These are phyloP conservation scores for Cephalotes varians DNA, from an alignment of 2,888 invertebrate genomes.

Conservation along the genomic window DNA sequence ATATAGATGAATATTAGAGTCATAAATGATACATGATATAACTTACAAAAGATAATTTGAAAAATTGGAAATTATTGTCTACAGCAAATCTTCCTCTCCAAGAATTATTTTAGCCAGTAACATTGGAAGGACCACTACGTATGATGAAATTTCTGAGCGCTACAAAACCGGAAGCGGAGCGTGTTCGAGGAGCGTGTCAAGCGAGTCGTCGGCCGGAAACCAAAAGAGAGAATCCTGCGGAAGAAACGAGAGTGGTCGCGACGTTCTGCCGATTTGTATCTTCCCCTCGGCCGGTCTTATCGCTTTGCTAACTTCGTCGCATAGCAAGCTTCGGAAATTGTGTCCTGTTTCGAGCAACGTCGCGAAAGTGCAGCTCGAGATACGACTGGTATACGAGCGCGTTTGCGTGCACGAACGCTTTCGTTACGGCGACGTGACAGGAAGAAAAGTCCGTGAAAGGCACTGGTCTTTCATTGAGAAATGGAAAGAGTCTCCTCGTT, in stretches of 20 bases:
- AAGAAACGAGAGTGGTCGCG: not conserved
- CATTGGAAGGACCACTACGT: not conserved
- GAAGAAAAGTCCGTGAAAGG: conserved; percentile 42
- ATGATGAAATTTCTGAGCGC: conserved; percentile 6
- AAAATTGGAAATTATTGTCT: not conserved
- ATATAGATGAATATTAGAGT: not conserved
- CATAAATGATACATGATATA: not conserved
- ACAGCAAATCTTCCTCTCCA: not conserved
- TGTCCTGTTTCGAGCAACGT: not conserved
- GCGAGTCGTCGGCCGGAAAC: conserved; percentile 3
- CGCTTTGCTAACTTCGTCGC: not conserved
- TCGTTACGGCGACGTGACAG: conserved; percentile 8
- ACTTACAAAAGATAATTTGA: not conserved
- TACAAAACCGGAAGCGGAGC: conserved; percentile 29
- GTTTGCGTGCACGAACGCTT: conserved; percentile 11
- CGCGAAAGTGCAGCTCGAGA: conserved; percentile 22
- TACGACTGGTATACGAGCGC: not conserved
- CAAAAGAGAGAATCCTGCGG: not conserved
- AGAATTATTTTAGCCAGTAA: not conserved
- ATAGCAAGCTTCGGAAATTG: conserved; percentile 11
- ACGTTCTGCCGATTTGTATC: conserved; percentile 11
- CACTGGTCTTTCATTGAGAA: conserved; percentile 22
- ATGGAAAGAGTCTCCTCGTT: conserved; percentile 13
- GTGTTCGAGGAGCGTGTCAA: conserved; percentile 33
- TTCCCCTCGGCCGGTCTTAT: not conserved